phyloP scores from a whole-genome alignment of 2,888 invertebrate genomes.

The Punctoribates punctum region DNA sequence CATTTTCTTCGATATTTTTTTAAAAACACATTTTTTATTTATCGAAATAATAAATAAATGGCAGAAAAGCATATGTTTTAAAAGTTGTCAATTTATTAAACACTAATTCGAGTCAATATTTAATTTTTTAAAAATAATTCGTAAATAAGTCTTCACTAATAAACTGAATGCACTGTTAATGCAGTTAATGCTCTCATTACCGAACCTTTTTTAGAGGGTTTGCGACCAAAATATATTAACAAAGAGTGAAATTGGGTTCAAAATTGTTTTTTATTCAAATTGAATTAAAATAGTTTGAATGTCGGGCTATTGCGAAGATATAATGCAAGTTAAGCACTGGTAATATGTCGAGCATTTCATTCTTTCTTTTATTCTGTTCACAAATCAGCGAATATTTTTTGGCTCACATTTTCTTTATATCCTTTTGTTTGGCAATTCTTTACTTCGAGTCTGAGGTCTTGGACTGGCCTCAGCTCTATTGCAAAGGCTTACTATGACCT shows the following conservation, averaged over 20 bases:
- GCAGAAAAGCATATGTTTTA: too few species aligned
- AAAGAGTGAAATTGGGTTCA: not conserved
- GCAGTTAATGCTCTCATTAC: too few species aligned
- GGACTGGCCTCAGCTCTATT: not conserved
- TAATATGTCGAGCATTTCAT: slow-evolving; percentile 1
- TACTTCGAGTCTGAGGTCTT: not conserved
- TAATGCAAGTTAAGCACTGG: not conserved
- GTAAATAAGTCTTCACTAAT: too few species aligned
- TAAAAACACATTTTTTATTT: too few species aligned
- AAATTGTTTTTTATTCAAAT: not conserved
- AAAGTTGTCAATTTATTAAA: too few species aligned
- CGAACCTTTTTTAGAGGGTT: not conserved
- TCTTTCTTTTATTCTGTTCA: not conserved
- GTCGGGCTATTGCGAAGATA: not conserved
- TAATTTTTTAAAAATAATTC: too few species aligned
- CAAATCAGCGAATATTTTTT: slow-evolving; percentile 27
- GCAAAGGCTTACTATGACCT: slow-evolving; percentile 4
- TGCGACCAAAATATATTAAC: not conserved
- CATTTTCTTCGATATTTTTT: too few species aligned
- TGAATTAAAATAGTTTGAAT: not conserved
- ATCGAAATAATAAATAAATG: too few species aligned
- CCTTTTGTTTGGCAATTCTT: slow-evolving; percentile 17
- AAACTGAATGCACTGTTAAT: too few species aligned
- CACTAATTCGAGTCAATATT: too few species aligned
- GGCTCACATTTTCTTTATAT: not conserved